Base-by-base conservation (phyloP, 2,113 vertebrate species). In the Myrmecophaga tridactyla region DNA sequence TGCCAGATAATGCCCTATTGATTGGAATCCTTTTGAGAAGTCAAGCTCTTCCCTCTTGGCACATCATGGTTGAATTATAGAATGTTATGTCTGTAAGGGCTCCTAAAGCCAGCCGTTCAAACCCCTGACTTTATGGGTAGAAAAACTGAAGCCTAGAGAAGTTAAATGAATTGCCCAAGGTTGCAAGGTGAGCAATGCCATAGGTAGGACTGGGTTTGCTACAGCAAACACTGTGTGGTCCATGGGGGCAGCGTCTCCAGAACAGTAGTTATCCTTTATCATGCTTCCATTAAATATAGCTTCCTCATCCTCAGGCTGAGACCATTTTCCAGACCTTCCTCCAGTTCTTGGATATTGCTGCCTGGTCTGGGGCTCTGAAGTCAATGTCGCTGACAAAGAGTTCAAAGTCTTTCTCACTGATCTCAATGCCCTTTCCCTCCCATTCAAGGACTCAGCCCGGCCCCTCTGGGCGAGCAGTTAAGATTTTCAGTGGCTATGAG, bases 381-480 rank as follows among this genome's bases (percentile, higher is more conserved):
- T 96, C 95, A 70, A 87, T 70, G 96, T 94, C 23, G 3, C 92
- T 70, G 63, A 94, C 92, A 89, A 95, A 95, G 6, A 88, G 92
- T 96, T 97, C 96, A 96, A 96, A 96, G 96, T 76, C 90, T 92
- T 82, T 75, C 90, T 92, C 41, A 2, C 80, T 96, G 96, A 97
- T 90, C 85, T 75, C 29, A 23, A 91, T 92, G 95, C 93, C 96
- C 92, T 97, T 97, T 97, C 86, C 96, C 96, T 97, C 95, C 95
- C 95, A 82, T 94, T 78, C 75, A 62, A 83, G 95, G 97, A 93
- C 96, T 97, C 92, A 69, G 96, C 86, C 96, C 96, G 96, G 95
- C 97, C 97, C 96, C 97, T 97, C 95, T 73, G 95, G 96, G 90
- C 11, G 15, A 96, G 84, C 89, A 81, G 97, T 97, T 97, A 98